A percentile compares a stretch with the other conserved stretches of the same genome.
Conservation (phyloP, 2,888 invertebrate genomes). For the Lomographa bimaculata region DNA sequence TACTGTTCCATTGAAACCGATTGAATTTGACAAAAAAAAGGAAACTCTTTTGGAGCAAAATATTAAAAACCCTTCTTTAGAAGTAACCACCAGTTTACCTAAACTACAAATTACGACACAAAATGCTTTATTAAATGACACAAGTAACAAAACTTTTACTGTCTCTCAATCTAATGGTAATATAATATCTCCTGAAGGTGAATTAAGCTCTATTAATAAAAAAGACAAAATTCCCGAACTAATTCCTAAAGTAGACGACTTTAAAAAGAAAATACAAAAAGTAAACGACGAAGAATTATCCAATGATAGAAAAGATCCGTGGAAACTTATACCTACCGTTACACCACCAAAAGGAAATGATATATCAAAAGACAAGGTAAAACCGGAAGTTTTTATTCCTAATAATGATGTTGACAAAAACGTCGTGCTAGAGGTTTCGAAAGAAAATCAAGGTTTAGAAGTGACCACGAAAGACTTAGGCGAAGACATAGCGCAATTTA, state of each 20-base stretch:
- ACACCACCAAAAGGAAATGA: conserved; percentile 74
- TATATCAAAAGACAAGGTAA: conserved; percentile 62
- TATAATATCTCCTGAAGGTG: conserved; percentile 33
- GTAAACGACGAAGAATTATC: conserved; percentile 71
- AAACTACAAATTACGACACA: conserved; percentile 24
- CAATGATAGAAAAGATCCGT: conserved; percentile 71
- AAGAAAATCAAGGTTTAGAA: conserved; percentile 87
- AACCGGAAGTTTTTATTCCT: conserved; percentile 49
- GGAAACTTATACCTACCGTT: conserved; percentile 84
- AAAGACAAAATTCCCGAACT: conserved; percentile 45
- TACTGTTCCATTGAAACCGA: conserved; percentile 14
- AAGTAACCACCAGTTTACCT: conserved; percentile 20
- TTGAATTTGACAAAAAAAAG: conserved; percentile 26
- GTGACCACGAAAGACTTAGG: conserved; percentile 88
- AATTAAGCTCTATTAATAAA: conserved; percentile 28
- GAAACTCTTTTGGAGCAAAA: not conserved
- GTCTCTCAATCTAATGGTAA: conserved; percentile 32
- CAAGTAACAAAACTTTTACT: conserved; percentile 25
- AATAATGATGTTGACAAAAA: conserved; percentile 59
- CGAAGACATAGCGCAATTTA: conserved; percentile 90
- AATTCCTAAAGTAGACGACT: conserved; percentile 69
- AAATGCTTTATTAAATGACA: conserved; percentile 5
- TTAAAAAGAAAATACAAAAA: conserved; percentile 77
- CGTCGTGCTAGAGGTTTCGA: conserved; percentile 65
- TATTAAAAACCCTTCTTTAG: conserved; percentile 2